These are phyloP conservation scores for Cephalopachus bancanus DNA, from an alignment of 2,797 vertebrate species.

Conservation along the genomic window DNA sequence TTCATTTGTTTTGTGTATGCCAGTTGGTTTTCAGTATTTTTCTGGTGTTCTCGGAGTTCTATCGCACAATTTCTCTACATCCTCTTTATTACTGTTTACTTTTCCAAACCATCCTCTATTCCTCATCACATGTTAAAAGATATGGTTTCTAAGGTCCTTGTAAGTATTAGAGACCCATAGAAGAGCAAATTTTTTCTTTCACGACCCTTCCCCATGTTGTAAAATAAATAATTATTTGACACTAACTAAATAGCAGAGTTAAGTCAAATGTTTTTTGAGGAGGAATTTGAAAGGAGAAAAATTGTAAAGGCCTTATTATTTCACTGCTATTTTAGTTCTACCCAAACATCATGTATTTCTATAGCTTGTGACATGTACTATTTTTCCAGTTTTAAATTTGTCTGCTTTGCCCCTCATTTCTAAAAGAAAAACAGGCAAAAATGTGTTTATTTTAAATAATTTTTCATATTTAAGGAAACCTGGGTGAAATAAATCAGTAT, in stretches of 20 bases:
- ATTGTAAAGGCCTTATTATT: conserved; percentile 23
- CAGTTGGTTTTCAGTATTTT: neutral
- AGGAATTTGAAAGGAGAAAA: conserved; percentile 55
- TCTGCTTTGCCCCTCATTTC: neutral
- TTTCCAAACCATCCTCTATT: neutral
- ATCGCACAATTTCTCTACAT: neutral
- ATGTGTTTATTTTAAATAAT: neutral
- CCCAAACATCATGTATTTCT: conserved; percentile 13
- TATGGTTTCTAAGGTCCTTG: neutral
- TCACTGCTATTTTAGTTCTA: conserved; percentile 31
- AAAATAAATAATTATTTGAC: conserved; percentile 19
- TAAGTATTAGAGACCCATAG: neutral
- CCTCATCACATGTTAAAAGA: neutral
- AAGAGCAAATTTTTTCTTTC: neutral
- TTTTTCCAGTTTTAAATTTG: neutral
- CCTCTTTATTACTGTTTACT: conserved; percentile 14
- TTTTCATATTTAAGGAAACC: conserved; percentile 46
- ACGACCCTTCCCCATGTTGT: neutral
- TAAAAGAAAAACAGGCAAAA: conserved; percentile 40
- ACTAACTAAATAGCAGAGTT: conserved; percentile 41
- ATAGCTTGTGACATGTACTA: neutral
- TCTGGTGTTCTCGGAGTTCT: conserved; percentile 14
- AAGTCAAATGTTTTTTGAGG: conserved; percentile 64
- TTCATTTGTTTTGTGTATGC: neutral
- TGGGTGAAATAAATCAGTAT: neutral